Evolutionary conservation across 2,113 vertebrate genomes (phyloP).

Genomic region (Rostratula benghalensis): DNA sequence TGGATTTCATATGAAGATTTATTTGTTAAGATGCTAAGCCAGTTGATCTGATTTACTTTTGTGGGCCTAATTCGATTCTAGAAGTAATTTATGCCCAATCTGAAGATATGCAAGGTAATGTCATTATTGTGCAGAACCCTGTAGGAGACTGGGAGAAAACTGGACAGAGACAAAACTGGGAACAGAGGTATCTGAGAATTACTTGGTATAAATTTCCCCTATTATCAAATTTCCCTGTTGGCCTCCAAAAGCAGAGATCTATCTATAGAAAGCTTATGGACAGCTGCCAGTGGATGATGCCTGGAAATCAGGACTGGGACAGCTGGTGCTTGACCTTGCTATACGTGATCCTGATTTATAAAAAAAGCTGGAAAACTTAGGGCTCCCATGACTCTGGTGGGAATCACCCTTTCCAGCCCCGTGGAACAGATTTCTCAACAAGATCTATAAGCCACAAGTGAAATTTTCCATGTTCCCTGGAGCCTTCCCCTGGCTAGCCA

Average conservation of each 20-base stretch:
- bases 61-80: neutral
- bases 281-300: constrained; percentile 46
- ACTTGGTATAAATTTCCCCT: neutral
- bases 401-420: constrained; percentile 18
- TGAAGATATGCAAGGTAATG: neutral
- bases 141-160: neutral
- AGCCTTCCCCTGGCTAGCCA: neutral
- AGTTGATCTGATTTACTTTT: neutral
- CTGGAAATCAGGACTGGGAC: constrained; percentile 43
- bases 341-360: constrained; percentile 12
- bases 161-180: neutral
- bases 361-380: constrained; percentile 37
- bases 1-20: neutral
- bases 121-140: neutral
- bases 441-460: neutral
- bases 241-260: constrained; percentile 19
- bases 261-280: constrained; percentile 56
- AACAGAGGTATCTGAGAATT: constrained; percentile 10
- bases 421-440: neutral
- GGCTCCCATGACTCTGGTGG: neutral
- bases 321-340: constrained; percentile 51
- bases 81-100: neutral
- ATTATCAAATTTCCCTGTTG: constrained; percentile 41
- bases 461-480: constrained; percentile 5
- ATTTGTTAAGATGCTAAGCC: neutral